A percentile compares a stretch with the other conserved stretches of the same genome.
phyloP scores from a whole-genome alignment of 2,797 vertebrate genomes.

The Lemur catta region DNA sequence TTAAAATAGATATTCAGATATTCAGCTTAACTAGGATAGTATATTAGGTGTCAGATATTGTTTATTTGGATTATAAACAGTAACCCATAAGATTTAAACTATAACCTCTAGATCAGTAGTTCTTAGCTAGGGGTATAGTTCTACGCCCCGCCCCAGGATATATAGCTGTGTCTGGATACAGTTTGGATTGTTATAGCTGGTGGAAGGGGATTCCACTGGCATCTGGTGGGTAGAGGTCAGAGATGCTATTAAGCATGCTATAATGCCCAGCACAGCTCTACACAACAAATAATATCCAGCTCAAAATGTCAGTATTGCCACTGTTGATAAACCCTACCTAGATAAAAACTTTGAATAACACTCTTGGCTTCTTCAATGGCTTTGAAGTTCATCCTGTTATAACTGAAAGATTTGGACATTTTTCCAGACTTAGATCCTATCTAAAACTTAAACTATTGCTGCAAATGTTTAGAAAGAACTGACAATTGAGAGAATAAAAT shows the following conservation, averaged over 20 bases:
- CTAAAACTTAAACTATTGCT: neutral
- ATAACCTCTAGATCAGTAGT: neutral
- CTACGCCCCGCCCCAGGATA: neutral
- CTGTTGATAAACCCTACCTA: neutral
- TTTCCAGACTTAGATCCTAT: neutral
- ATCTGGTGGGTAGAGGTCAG: neutral
- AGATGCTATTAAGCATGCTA: neutral
- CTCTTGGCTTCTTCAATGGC: neutral
- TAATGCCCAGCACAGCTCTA: neutral
- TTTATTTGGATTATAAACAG: neutral
- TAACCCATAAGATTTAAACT: neutral
- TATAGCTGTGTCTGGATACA: neutral
- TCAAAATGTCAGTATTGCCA: neutral
- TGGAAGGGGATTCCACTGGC: neutral
- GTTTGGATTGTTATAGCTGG: neutral
- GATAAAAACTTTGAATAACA: neutral
- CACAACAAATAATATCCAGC: neutral
- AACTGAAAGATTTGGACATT: constrained; percentile 18
- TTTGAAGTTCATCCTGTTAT: neutral
- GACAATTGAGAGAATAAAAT: constrained; percentile 10
- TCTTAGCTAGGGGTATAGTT: neutral
- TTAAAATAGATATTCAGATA: constrained; percentile 1
- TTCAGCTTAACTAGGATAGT: neutral
- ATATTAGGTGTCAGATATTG: neutral
- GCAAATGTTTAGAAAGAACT: constrained; percentile 30